Base-by-base conservation (phyloP, 2,113 vertebrate species). In the Zosterops hypoxanthus region DNA sequence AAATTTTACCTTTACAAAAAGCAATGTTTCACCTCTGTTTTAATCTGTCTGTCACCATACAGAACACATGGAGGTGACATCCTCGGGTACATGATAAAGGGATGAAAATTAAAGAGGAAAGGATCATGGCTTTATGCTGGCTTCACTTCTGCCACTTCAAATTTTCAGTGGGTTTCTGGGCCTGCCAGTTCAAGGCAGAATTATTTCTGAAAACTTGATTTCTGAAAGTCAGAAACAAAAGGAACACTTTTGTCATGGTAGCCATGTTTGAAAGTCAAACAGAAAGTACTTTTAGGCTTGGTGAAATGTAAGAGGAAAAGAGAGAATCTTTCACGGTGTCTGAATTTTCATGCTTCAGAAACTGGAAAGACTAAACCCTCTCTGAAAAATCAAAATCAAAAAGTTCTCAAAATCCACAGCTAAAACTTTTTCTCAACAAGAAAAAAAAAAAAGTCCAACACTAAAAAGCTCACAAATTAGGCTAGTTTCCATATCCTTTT, bases 1-100 rank as follows among this genome's bases (percentile, higher is more conserved):
- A 82, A 44, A 80, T 63, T 92, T 94, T 75, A 42, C 39, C 7
- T 50, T 59, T 42, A 42, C 3, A 19, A 49, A 70, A 14, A 82
- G 20, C 7, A 44, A 77, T 61, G 9, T 14, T 81, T 61, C 28
- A 28, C 71, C 31, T 73, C 56, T 61, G 13, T 28, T 82, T 64
- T 21, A 44, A 75, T 31, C 17, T 10, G 6, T 65, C 57, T 20
- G 25, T 66, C 1, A 0, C 36, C 0, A 0, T 36, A 36, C 8
- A 15, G 52, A 65, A 65, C 47, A 66, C 7, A 39, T 1, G 4
- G 12, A 89, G 16, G 26, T 78, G 8, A 50, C 13, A 28, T 57
- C 36, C 18, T 69, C 4, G 1, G 23, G 41, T 28, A 8, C 4
- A 34, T 2, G 11, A 14, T 24, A 14, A 68, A 72, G 7, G 22